Conservation (phyloP, 2,113 vertebrate genomes). For the Poecile atricapillus region DNA sequence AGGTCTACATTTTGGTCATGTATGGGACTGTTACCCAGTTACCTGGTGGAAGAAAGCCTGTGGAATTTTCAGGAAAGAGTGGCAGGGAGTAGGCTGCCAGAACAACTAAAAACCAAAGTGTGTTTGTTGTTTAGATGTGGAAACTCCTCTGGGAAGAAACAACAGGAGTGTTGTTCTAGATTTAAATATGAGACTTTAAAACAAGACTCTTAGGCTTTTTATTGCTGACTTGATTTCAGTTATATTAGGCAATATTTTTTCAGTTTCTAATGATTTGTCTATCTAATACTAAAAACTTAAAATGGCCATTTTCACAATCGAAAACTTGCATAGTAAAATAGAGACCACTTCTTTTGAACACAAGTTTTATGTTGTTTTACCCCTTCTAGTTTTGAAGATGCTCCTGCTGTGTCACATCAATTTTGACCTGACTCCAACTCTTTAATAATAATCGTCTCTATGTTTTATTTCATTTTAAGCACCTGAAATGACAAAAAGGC, state of each 20-base stretch:
- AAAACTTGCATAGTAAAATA: neutral
- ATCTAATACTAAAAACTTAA: neutral
- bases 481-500: neutral
- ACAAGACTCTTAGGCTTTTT: neutral
- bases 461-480: neutral
- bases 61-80: constrained; percentile 1
- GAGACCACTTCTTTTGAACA: neutral
- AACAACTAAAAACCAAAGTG: neutral
- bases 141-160: neutral
- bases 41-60: neutral
- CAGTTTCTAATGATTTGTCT: neutral
- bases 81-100: neutral
- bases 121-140: neutral
- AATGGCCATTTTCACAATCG: neutral
- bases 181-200: neutral
- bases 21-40: neutral
- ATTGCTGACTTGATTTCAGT: neutral
- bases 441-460: neutral
- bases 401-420: neutral
- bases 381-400: neutral
- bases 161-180: neutral
- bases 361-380: neutral
- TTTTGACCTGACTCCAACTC: neutral
- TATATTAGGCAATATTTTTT: neutral
- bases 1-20: neutral